Percentiles rank a stretch among this genome's conserved stretches.
Conservation (phyloP, 1,140 invertebrate species). For the Drosophila persimilis region DNA sequence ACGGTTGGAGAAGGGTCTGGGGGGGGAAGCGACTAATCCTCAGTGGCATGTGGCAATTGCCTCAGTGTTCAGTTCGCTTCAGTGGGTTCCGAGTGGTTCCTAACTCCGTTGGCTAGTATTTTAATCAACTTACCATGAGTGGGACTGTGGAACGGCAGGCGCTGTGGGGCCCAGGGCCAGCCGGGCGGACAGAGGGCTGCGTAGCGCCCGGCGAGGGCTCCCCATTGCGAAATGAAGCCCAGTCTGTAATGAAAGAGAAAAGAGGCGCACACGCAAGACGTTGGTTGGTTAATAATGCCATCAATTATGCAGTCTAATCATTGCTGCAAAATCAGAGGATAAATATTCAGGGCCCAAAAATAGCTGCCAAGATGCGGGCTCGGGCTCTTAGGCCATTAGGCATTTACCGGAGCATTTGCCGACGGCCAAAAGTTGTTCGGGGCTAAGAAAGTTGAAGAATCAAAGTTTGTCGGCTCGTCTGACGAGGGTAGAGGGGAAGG, state of each 20-base stretch:
- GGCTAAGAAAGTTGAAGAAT: conserved; percentile 46
- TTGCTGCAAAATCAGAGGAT: conserved; percentile 38
- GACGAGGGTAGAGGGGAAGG: conserved; percentile 1
- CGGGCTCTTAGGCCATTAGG: conserved; percentile 41
- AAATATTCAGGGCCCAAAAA: neutral
- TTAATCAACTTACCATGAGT: conserved; percentile 80
- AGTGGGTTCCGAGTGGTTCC: conserved; percentile 6
- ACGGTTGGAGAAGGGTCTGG: neutral
- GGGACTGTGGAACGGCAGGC: conserved; percentile 82
- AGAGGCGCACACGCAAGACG: neutral
- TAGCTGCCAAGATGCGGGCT: conserved; percentile 18
- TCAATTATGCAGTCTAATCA: conserved; percentile 60
- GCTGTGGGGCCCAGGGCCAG: conserved; percentile 84
- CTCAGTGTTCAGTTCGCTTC: conserved; percentile 21
- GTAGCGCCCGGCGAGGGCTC: conserved; percentile 87
- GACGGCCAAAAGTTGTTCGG: conserved; percentile 47
- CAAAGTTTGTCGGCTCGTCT: conserved; percentile 20
- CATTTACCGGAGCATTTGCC: conserved; percentile 50
- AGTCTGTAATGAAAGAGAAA: conserved; percentile 85
- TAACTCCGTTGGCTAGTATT: conserved; percentile 33
- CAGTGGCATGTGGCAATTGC: conserved; percentile 27
- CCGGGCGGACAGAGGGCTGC: conserved; percentile 86
- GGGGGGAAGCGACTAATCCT: conserved; percentile 45
- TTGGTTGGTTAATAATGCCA: conserved; percentile 50
- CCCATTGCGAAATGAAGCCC: conserved; percentile 91